Evolutionary conservation across 2,113 vertebrate genomes (phyloP).

Genomic region (Nesoenas mayeri): DNA sequence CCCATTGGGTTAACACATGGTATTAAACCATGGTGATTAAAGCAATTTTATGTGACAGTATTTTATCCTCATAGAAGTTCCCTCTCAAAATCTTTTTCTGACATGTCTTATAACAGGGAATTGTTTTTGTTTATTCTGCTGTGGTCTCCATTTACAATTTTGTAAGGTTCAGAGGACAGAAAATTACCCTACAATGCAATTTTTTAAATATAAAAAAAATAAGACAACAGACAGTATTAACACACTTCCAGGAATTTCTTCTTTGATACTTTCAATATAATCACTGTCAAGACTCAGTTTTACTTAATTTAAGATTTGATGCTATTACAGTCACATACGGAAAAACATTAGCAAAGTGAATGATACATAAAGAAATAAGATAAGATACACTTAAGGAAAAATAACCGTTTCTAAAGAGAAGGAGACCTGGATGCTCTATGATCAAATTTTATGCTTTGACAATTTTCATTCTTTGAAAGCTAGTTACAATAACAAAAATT

Average conservation of each 20-base stretch:
- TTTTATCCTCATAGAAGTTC: too few relatives aligned
- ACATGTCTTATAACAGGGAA: rapidly evolving
- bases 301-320: background rate
- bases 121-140: background rate
- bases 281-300: background rate
- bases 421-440: background rate
- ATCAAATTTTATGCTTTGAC: constrained; percentile 40
- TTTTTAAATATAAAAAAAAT: background rate
- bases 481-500: constrained; percentile 31
- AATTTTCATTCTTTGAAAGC: constrained; percentile 23
- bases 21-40: too few relatives aligned
- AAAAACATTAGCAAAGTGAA: background rate
- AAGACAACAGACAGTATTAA: background rate
- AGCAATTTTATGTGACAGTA: too few relatives aligned
- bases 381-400: constrained; percentile 30
- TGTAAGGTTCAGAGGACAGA: background rate
- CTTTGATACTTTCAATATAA: background rate
- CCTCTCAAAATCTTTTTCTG: background rate
- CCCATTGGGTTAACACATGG: background rate
- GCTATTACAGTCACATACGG: background rate
- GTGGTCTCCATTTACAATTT: background rate
- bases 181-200: background rate
- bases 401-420: background rate
- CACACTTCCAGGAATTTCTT: background rate
- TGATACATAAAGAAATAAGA: background rate